Evolutionary conservation across 2,888 invertebrate genomes (phyloP).

Genomic region (Idaea biselata): DNA sequence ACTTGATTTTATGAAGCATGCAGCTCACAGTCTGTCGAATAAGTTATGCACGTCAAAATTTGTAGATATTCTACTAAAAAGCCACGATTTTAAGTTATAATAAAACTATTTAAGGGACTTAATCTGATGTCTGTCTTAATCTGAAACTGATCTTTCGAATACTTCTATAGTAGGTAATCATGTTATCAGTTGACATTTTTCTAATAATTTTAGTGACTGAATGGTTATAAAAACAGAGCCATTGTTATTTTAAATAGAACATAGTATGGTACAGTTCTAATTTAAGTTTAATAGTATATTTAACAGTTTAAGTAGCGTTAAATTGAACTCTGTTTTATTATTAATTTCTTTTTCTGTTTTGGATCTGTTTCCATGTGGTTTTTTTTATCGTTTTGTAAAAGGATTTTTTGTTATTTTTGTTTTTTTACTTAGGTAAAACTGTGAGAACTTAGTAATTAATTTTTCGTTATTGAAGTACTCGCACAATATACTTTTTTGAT

Average conservation of each 20-base stretch:
- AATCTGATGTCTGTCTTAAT: no score
- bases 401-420: background rate
- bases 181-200: background rate
- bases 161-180: no score
- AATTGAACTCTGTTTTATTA: background rate
- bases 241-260: background rate
- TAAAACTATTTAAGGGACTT: no score
- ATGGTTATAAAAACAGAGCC: background rate
- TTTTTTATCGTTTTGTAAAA: background rate
- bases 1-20: background rate
- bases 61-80: no score
- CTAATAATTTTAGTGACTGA: background rate
- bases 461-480: no score
- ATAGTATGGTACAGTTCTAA: background rate
- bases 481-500: no score
- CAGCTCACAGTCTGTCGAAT: background rate
- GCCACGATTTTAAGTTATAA: no score
- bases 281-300: background rate
- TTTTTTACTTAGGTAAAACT: background rate
- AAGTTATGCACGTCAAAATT: no score
- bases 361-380: background rate
- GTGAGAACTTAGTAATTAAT: no score
- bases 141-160: no score
- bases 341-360: background rate
- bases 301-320: conserved; percentile 1